Percentiles rank a stretch among this genome's conserved stretches.
phyloP scores from a whole-genome alignment of 2,888 invertebrate genomes.

The Dione vanillae region DNA sequence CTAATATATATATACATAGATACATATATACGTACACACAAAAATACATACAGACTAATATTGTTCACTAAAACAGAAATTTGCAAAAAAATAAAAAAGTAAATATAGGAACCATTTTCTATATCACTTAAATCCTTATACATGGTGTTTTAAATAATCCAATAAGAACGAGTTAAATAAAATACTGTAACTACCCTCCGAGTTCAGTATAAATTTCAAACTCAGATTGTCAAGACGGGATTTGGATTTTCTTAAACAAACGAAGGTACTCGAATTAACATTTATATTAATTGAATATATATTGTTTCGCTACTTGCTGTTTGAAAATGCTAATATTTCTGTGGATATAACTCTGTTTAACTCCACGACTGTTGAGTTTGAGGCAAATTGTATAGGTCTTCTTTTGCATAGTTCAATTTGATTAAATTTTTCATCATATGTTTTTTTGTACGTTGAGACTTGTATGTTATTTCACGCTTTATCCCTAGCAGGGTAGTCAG shows the following conservation, averaged over 20 bases:
- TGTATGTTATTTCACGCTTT: no score
- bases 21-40: no score
- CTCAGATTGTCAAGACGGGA: slow-evolving; percentile 43
- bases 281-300: slow-evolving; percentile 67
- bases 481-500: no score
- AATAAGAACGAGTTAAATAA: slow-evolving; percentile 23
- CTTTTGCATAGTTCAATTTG: slow-evolving; percentile 1
- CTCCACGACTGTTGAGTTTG: slow-evolving; percentile 16
- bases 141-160: slow-evolving; percentile 1
- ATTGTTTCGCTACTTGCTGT: slow-evolving; percentile 56
- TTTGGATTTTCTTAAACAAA: slow-evolving; percentile 46
- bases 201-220: slow-evolving; percentile 43
- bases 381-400: slow-evolving; percentile 4
- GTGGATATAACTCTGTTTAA: slow-evolving; percentile 35
- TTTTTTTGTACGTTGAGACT: not conserved
- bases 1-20: no score
- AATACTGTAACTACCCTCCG: slow-evolving; percentile 31
- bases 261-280: slow-evolving; percentile 56
- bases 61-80: no score
- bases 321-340: slow-evolving; percentile 45
- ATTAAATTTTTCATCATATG: not conserved
- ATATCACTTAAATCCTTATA: not conserved
- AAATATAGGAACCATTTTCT: no score
- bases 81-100: no score
- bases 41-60: no score